Percentiles rank a stretch among this genome's conserved stretches.
Conservation (phyloP, 2,888 invertebrate genomes). For the Polylopha cassiicola region DNA sequence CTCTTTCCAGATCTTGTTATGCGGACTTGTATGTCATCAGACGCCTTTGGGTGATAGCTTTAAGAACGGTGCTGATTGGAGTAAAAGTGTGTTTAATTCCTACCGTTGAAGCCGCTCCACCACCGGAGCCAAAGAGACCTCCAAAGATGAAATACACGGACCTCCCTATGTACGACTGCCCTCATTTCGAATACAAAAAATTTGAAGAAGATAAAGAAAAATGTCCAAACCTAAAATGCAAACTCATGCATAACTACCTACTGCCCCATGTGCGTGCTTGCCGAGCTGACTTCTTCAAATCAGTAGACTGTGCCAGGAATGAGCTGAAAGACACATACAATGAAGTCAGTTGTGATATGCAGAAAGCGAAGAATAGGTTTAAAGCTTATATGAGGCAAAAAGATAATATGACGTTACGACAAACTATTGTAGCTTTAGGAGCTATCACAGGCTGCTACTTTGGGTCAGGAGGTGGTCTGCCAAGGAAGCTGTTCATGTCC, state of each 20-base stretch:
- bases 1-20: not conserved
- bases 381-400: not conserved
- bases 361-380: not conserved
- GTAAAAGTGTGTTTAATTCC: not conserved
- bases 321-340: not conserved
- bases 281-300: not conserved
- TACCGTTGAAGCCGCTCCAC: not conserved
- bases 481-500: not conserved
- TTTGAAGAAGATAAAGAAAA: not conserved
- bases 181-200: conserved; percentile 4
- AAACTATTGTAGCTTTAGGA: not conserved
- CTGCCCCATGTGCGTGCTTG: not conserved
- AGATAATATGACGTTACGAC: not conserved
- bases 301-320: not conserved
- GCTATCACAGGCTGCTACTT: not conserved
- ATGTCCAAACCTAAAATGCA: not conserved
- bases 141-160: conserved; percentile 12
- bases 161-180: conserved; percentile 6
- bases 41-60: conserved; percentile 2
- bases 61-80: conserved; percentile 1
- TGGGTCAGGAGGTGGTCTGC: not conserved
- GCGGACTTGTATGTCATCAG: conserved; percentile 2
- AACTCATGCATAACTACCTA: not conserved
- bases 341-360: not conserved
- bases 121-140: too few species aligned